A percentile compares a stretch with the other conserved stretches of the same genome.
Evolutionary conservation across 2,888 invertebrate species (phyloP).

Genomic region (Tiliacea aurago): DNA sequence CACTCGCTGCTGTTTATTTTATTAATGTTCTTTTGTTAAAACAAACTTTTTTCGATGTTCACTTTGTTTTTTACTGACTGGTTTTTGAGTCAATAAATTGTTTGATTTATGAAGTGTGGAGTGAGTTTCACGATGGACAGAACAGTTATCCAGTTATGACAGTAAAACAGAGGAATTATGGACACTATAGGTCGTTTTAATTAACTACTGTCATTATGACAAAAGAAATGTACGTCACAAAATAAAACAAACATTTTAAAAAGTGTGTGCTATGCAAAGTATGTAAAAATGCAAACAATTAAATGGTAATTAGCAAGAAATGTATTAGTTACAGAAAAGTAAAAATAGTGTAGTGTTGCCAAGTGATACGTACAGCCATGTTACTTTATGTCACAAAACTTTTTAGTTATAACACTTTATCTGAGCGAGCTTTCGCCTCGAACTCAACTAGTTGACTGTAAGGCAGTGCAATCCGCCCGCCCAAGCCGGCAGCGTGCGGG

Average conservation of each 20-base stretch:
- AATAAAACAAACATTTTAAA: background rate
- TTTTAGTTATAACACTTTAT: constrained; percentile 70
- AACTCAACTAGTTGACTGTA: constrained; percentile 83
- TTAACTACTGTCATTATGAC: background rate
- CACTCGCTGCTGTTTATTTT: constrained; percentile 39
- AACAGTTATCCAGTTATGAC: background rate
- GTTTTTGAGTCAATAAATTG: constrained; percentile 25
- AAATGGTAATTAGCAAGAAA: constrained; percentile 13
- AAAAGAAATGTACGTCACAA: constrained; percentile 1
- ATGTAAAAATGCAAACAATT: background rate
- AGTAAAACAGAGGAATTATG: background rate
- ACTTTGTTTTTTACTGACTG: constrained; percentile 25
- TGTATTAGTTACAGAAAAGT: constrained; percentile 30
- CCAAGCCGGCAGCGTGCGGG: constrained; percentile 78
- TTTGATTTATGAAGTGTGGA: constrained; percentile 10
- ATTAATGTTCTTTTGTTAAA: constrained; percentile 32
- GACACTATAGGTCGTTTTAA: background rate
- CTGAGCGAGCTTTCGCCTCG: constrained; percentile 80
- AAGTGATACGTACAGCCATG: constrained; percentile 85
- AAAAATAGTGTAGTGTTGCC: constrained; percentile 39
- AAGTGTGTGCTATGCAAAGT: background rate
- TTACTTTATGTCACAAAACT: constrained; percentile 73
- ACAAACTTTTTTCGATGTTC: constrained; percentile 30
- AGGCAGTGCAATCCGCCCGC: constrained; percentile 80
- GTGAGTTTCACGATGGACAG: background rate